Conservation (phyloP, 1,140 invertebrate species). For the Meloidogyne hapla region DNA sequence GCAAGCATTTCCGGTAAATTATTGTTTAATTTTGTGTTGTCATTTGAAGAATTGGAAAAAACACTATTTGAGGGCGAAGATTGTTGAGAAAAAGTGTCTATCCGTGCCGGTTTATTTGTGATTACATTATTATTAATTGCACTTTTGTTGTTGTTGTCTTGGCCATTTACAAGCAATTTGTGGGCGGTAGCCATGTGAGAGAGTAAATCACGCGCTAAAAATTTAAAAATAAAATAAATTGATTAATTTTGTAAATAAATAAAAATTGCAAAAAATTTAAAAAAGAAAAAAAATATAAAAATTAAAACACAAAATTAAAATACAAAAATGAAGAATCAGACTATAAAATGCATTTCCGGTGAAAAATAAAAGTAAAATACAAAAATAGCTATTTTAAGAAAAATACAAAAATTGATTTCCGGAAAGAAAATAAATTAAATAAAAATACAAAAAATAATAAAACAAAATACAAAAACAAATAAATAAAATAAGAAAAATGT, state of each 20-base stretch:
- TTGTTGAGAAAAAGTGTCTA: not conserved
- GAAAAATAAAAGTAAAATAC: not conserved
- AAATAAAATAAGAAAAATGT: no score
- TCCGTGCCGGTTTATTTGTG: not conserved
- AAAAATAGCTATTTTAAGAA: not conserved
- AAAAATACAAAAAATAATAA: no score
- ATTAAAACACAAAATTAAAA: no score
- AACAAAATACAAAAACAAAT: no score
- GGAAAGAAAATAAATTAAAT: not conserved
- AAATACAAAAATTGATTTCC: not conserved
- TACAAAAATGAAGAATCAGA: no score
- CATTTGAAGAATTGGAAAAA: not conserved
- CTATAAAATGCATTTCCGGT: no score
- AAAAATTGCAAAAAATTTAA: no score
- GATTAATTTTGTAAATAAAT: no score
- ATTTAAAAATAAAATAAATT: constrained; percentile 7
- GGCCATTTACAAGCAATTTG: constrained; percentile 34
- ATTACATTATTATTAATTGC: not conserved
- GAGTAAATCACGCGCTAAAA: constrained; percentile 55
- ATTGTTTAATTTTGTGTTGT: not conserved
- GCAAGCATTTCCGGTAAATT: constrained; percentile 11
- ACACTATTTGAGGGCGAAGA: not conserved
- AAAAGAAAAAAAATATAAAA: no score
- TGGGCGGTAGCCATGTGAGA: constrained; percentile 57
- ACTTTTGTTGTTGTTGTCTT: not conserved